These are phyloP conservation scores for Dryobota labecula DNA, from an alignment of 2,888 invertebrate species.

Conservation along the genomic window DNA sequence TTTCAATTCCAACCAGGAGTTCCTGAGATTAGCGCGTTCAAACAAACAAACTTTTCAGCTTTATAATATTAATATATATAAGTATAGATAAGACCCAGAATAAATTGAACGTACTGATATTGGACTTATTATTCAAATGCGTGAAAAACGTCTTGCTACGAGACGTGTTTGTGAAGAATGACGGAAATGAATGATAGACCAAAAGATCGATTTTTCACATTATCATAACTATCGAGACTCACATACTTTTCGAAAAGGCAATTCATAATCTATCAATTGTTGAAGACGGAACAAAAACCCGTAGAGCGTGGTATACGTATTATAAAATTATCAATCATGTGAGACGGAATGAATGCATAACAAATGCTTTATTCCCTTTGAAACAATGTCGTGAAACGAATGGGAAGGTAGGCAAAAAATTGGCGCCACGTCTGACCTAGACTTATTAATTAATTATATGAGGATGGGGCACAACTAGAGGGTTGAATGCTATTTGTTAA, in stretches of 20 bases:
- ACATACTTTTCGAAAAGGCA: neutral
- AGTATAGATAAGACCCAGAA: rapidly evolving
- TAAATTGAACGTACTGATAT: neutral
- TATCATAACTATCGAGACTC: conserved; percentile 12
- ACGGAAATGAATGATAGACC: neutral
- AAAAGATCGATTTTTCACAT: neutral
- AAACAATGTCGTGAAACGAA: conserved; percentile 43
- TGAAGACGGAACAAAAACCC: conserved; percentile 24
- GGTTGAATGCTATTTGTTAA: conserved; percentile 43
- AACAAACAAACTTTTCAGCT: too few species aligned
- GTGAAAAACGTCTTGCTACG: too few species aligned
- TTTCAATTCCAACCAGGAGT: too few species aligned
- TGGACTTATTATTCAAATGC: neutral
- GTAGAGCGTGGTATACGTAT: neutral
- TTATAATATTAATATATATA: too few species aligned
- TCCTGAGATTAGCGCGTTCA: too few species aligned
- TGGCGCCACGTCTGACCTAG: conserved; percentile 63
- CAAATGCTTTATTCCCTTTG: conserved; percentile 41
- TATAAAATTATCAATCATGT: conserved; percentile 56
- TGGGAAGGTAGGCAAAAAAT: conserved; percentile 45
- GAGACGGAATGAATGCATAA: conserved; percentile 54
- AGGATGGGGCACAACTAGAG: conserved; percentile 34
- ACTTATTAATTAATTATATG: conserved; percentile 41
- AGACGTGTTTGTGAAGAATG: neutral
- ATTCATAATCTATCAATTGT: conserved; percentile 37